A percentile compares a stretch with the other conserved stretches of the same genome.
Evolutionary conservation across 2,888 invertebrate species (phyloP).

Genomic region (Cataglyphis rosenhaueri): DNA sequence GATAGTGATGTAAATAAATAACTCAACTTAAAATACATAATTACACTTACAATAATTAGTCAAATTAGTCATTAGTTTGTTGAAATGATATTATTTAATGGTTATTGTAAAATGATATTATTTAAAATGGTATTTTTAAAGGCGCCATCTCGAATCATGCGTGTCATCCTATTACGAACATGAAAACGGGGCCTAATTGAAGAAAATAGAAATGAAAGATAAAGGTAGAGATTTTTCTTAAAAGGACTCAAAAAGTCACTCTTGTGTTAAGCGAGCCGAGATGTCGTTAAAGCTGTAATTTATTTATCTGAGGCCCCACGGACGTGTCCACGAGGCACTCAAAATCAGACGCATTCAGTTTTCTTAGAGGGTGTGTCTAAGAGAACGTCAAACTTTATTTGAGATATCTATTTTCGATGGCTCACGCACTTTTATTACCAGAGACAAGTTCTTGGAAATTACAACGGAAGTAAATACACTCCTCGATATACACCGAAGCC

Average conservation of each 20-base stretch:
- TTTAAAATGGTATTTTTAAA: background rate
- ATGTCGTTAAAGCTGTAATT: background rate
- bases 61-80: too few relatives aligned
- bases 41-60: too few relatives aligned
- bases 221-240: background rate
- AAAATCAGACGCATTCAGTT: background rate
- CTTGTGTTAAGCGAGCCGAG: background rate
- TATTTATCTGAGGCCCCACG: background rate
- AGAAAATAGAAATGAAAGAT: background rate
- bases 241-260: background rate
- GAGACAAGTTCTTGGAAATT: constrained; percentile 1
- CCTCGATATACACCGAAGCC: background rate
- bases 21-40: too few relatives aligned
- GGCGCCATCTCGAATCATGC: background rate
- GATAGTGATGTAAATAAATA: too few relatives aligned
- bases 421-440: background rate
- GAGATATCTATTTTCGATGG: constrained; percentile 11
- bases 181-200: background rate
- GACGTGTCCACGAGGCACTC: background rate
- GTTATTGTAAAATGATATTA: too few relatives aligned
- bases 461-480: background rate
- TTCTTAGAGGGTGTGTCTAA: background rate
- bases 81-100: too few relatives aligned
- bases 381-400: background rate
- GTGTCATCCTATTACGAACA: background rate